These are phyloP conservation scores for Miltochrista miniata DNA, from an alignment of 2,888 invertebrate genomes.

Conservation along the genomic window DNA sequence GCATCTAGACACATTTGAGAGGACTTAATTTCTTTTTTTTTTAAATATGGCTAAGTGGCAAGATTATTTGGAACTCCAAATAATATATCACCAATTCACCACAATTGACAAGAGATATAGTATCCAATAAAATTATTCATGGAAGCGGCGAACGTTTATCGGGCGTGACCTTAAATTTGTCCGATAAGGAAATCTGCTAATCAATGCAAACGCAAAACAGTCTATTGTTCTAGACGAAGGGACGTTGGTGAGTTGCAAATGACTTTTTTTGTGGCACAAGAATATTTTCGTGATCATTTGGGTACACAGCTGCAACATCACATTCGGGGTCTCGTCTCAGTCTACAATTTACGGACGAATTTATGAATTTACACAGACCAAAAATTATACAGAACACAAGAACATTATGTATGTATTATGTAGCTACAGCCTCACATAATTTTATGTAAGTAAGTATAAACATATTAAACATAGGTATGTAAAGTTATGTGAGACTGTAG, in stretches of 20 bases:
- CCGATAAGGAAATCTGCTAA: constrained; percentile 49
- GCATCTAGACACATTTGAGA: no score
- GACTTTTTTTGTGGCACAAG: constrained; percentile 51
- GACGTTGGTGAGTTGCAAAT: constrained; percentile 21
- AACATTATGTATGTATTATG: constrained; percentile 5
- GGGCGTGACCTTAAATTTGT: constrained; percentile 46
- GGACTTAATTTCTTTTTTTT: no score
- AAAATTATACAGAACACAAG: constrained; percentile 15
- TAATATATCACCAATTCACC: no score
- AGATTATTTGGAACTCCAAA: no score
- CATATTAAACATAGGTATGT: no score
- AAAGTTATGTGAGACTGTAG: no score
- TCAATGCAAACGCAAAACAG: constrained; percentile 43
- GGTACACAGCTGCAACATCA: constrained; percentile 68
- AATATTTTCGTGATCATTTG: constrained; percentile 36
- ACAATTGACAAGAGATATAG: not conserved
- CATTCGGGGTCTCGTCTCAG: constrained; percentile 51
- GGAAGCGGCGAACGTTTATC: constrained; percentile 40
- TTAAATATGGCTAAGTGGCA: no score
- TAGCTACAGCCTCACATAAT: not conserved
- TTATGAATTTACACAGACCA: no score
- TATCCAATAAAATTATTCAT: no score
- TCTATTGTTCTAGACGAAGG: constrained; percentile 26
- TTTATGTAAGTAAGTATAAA: not conserved
- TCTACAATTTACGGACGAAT: no score